Conservation (phyloP, 2,888 invertebrate species). For the Camptogramma bilineatum region DNA sequence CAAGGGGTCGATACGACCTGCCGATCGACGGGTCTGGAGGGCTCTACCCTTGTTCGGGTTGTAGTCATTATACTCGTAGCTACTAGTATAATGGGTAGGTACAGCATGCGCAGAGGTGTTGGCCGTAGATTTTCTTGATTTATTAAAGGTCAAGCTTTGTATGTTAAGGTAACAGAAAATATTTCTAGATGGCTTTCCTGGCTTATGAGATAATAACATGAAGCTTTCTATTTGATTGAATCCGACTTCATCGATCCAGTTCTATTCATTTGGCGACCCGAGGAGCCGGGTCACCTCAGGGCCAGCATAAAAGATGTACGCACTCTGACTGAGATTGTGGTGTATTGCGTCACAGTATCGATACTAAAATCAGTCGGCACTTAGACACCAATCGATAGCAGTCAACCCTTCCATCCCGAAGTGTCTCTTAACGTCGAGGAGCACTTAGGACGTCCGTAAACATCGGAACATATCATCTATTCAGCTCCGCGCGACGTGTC, state of each 20-base stretch:
- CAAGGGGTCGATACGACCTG: conserved; percentile 15
- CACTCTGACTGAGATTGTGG: not conserved
- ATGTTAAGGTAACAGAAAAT: not conserved
- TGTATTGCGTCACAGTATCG: conserved; percentile 3
- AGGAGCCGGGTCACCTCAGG: not conserved
- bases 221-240: conserved; percentile 6
- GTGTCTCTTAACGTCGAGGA: conserved; percentile 9
- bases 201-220: conserved; percentile 5
- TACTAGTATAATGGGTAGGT: conserved; percentile 9
- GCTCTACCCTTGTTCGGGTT: conserved; percentile 12
- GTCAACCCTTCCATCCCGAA: conserved; percentile 11
- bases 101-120: conserved; percentile 8
- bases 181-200: not conserved
- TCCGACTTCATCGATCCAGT: not conserved
- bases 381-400: conserved; percentile 6
- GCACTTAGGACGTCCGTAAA: conserved; percentile 17
- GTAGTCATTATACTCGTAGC: conserved; percentile 3
- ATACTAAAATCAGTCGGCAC: conserved; percentile 3
- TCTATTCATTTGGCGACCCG: not conserved
- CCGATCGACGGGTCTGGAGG: conserved; percentile 8
- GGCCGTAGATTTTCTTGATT: conserved; percentile 10
- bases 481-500: conserved; percentile 4
- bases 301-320: not conserved
- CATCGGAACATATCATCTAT: conserved; percentile 8
- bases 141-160: conserved; percentile 4